These are phyloP conservation scores for Folsomia manolachei DNA, from an alignment of 2,888 invertebrate species.

Conservation along the genomic window DNA sequence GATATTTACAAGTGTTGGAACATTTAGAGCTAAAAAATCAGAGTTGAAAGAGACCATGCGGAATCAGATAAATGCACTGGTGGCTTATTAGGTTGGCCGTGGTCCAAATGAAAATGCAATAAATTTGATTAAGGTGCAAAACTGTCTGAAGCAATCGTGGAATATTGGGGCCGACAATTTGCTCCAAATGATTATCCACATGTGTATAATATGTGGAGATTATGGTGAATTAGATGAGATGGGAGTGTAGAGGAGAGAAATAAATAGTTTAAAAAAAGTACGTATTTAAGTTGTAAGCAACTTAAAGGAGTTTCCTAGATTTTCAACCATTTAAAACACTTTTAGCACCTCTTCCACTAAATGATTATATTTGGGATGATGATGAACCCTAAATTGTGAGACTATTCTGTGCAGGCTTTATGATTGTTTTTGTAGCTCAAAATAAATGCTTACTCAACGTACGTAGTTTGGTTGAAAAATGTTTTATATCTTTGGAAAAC, in stretches of 20 bases:
- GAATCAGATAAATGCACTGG: neutral
- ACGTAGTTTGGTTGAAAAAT: no score
- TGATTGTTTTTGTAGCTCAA: neutral
- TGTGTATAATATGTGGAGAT: no score
- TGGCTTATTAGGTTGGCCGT: neutral
- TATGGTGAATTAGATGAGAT: no score
- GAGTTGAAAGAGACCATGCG: no score
- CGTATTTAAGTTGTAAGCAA: neutral
- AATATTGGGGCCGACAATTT: slow-evolving; percentile 3
- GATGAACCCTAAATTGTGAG: neutral
- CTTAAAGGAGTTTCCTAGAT: neutral
- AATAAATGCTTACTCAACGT: neutral
- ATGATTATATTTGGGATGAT: neutral
- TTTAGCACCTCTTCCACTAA: neutral
- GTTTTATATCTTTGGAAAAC: no score
- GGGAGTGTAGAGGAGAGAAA: no score
- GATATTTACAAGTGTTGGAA: no score
- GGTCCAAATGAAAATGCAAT: slow-evolving; percentile 8
- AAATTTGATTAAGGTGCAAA: slow-evolving; percentile 11
- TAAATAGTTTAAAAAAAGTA: no score
- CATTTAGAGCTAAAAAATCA: no score
- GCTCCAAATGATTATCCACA: no score
- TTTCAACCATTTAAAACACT: neutral
- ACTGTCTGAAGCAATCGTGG: neutral
- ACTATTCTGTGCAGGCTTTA: no score